Evolutionary conservation across 2,888 invertebrate species (phyloP), one percentile per base, ranked within the genome.

Genomic region (Colostygia pectinataria): DNA sequence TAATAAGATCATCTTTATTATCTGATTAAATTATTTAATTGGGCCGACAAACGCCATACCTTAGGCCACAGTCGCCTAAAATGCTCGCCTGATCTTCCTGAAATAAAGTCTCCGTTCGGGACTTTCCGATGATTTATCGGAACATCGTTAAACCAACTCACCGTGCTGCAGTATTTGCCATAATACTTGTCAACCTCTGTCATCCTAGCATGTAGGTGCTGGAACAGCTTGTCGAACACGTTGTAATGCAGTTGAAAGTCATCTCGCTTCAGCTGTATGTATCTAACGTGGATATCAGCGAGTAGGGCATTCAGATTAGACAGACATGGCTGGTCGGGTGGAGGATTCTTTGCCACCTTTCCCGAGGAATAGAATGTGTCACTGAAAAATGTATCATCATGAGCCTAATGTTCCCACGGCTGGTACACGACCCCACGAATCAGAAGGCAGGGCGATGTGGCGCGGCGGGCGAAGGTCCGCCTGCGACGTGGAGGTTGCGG

Each of bases 141-240:
- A n/a, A n/a, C n/a, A 28, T 18, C 5, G 7, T n/a, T 15, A 25
- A 24, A 1, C 9, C 27, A 53, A 75, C 77, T 55, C 34, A 86
- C 86, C 55, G 73, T 74, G 49, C 85, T 82, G 0, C 77, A 75
- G 53, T 83, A 85, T 34, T 74, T 74, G 1, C 54, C 50, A 36
- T 80, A 87, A 47, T 86, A 87, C 0, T 55, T 53, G 53, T 87
- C 86, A 1, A 80, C 82, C 2, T 63, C 57, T 45, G 80, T 82
- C 87, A 87, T 87, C 34, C 63, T 66, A 5, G 55, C 56, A 27
- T 85, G 79, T 2, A 87, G 51, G 9, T 68, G 53, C 7, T 58
- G 52, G 37, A 87, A 82, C 24, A 86, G 63, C 0, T 53, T 52
- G n/a, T 65, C 61, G 34, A 83, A 83, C 0, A 87, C 80, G 3